Conservation (phyloP, 2,113 vertebrate species). For the Eupsittula cactorum region DNA sequence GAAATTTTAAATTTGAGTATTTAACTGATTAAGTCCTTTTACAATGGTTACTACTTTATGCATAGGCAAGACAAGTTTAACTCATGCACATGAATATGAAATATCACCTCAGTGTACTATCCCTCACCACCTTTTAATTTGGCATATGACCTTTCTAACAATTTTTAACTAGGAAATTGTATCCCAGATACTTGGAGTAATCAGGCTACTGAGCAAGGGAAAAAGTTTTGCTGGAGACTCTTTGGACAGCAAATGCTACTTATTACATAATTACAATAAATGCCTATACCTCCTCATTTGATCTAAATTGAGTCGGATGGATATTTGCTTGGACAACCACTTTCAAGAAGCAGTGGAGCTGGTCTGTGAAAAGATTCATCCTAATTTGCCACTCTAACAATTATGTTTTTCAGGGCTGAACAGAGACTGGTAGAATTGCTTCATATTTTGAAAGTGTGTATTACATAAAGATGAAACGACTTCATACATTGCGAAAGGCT, state of each 20-base stretch:
- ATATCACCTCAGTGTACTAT: background rate
- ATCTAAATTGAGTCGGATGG: background rate
- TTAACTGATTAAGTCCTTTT: background rate
- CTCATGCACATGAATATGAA: background rate
- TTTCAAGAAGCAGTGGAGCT: background rate
- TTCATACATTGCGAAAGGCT: background rate
- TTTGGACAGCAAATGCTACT: background rate
- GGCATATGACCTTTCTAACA: background rate
- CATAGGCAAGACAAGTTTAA: background rate
- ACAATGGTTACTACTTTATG: background rate
- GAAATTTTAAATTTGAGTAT: background rate
- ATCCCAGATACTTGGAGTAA: background rate
- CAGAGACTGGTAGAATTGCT: background rate
- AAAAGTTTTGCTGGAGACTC: background rate
- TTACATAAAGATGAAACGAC: background rate
- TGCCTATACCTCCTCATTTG: background rate
- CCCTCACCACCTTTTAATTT: constrained; percentile 33
- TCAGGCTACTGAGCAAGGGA: background rate
- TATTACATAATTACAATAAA: background rate
- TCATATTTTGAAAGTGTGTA: background rate
- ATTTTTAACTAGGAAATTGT: constrained; percentile 30
- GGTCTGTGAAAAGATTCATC: background rate
- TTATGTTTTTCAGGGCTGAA: background rate
- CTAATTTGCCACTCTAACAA: background rate
- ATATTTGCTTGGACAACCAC: background rate